A percentile compares a stretch with the other conserved stretches of the same genome.
phyloP scores from a whole-genome alignment of 2,888 invertebrate species.

The Matsumyia berberina region DNA sequence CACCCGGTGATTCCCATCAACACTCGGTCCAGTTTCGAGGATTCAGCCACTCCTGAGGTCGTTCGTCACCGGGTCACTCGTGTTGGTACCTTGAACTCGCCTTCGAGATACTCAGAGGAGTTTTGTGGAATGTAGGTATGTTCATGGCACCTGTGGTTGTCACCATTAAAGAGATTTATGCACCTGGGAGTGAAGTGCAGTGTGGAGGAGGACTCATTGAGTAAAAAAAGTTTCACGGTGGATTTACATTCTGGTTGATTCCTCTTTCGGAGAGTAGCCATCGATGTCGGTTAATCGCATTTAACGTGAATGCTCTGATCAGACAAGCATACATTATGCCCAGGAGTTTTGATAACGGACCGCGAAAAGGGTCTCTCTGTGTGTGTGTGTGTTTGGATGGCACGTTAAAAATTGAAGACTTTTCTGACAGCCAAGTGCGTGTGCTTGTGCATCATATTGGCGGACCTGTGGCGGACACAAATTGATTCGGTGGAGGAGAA shows the following conservation, averaged over 20 bases:
- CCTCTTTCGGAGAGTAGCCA: too few species aligned
- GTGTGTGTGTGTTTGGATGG: not conserved
- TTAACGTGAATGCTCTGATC: not conserved
- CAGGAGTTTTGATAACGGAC: not conserved
- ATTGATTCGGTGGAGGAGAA: not conserved
- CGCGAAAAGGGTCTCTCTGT: not conserved
- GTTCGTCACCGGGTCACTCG: too few species aligned
- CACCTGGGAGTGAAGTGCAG: not conserved
- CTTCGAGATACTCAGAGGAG: too few species aligned
- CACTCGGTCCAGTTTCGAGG: too few species aligned
- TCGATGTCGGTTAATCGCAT: not conserved
- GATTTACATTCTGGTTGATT: not conserved
- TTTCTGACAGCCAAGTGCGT: not conserved
- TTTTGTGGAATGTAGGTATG: not conserved
- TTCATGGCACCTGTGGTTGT: constrained; percentile 3
- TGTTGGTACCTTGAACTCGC: too few species aligned
- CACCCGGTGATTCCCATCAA: too few species aligned
- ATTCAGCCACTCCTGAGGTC: too few species aligned
- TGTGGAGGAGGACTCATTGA: not conserved
- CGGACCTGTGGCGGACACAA: not conserved
- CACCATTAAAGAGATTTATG: constrained; percentile 5
- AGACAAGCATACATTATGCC: not conserved
- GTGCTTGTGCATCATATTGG: not conserved
- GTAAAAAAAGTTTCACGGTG: not conserved
- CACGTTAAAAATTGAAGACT: not conserved